phyloP scores from a whole-genome alignment of 2,113 vertebrate species.

The Merops nubicus region DNA sequence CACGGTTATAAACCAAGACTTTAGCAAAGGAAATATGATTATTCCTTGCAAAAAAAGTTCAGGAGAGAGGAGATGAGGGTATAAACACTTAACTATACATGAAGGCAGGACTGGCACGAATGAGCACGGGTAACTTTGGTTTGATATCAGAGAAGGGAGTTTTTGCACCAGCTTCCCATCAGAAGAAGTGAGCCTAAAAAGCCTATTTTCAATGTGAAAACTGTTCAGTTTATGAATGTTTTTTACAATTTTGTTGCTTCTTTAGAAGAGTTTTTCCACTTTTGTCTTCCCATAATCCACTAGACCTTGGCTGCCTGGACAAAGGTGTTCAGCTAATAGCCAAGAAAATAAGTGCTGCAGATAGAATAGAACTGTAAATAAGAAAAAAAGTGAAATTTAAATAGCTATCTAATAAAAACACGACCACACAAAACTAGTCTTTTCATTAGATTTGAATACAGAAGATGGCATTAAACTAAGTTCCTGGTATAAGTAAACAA shows the following conservation, averaged over 20 bases:
- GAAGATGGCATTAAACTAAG: not conserved
- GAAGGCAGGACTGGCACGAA: not conserved
- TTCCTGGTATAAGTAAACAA: not conserved
- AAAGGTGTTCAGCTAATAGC: not conserved
- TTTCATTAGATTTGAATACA: not conserved
- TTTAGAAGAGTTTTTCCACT: not conserved
- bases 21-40: not conserved
- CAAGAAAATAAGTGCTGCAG: not conserved
- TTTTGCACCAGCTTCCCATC: not conserved
- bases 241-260: not conserved
- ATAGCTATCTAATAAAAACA: not conserved
- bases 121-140: accelerated
- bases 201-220: not conserved
- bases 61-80: not conserved
- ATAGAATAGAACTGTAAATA: not conserved
- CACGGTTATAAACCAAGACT: not conserved
- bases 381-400: not conserved
- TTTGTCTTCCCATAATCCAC: not conserved
- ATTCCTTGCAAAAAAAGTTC: not conserved
- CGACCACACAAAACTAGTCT: not conserved
- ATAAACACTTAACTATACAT: not conserved
- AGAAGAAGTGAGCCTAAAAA: not conserved
- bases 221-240: not conserved
- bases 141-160: not conserved
- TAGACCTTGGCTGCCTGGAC: not conserved